Conservation (phyloP, 2,113 vertebrate genomes). For the Helogale parvula region DNA sequence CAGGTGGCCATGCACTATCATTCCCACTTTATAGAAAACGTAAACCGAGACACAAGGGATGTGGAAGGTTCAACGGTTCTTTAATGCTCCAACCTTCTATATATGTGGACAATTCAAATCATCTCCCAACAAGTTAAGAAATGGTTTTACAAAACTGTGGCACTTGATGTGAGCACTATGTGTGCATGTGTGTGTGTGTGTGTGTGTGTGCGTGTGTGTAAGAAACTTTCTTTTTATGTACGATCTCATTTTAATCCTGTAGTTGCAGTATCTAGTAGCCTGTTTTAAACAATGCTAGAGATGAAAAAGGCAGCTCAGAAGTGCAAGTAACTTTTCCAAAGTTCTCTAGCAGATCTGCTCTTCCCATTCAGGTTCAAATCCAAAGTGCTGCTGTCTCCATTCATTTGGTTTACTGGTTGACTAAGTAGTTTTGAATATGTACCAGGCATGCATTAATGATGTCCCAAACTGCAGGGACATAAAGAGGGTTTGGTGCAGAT, state of each 20-base stretch:
- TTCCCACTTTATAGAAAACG: not conserved
- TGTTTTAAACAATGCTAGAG: not conserved
- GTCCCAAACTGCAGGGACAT: not conserved
- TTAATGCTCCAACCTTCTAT: not conserved
- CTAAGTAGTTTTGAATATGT: not conserved
- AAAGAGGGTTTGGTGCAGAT: not conserved
- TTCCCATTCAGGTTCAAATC: not conserved
- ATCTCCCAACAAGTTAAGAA: not conserved
- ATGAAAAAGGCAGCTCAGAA: not conserved
- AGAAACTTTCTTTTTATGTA: not conserved
- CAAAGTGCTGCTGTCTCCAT: not conserved
- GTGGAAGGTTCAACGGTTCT: not conserved
- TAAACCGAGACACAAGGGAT: not conserved
- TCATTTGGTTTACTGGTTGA: not conserved
- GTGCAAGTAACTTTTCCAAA: not conserved
- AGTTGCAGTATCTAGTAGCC: not conserved
- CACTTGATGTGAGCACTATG: not conserved
- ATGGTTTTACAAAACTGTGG: not conserved
- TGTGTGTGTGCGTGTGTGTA: not conserved
- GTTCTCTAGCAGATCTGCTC: not conserved
- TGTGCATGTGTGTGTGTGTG: not conserved
- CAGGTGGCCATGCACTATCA: not conserved
- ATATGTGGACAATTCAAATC: not conserved
- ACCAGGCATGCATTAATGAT: too few relatives aligned
- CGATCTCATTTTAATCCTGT: not conserved